Percentiles rank a stretch among this genome's conserved stretches.
Evolutionary conservation across 2,888 invertebrate genomes (phyloP).

Genomic region (Arctia plantaginis): DNA sequence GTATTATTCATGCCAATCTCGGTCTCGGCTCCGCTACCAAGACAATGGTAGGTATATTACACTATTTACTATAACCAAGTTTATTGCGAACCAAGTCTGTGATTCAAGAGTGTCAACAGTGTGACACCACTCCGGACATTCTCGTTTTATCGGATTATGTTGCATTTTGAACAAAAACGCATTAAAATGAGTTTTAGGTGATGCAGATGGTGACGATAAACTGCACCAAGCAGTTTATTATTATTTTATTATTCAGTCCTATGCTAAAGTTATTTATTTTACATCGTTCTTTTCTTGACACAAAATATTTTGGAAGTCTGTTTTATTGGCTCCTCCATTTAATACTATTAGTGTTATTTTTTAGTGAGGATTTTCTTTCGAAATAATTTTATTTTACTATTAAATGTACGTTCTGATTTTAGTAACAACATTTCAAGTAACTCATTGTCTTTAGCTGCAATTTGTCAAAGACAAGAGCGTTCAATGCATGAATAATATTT

Average conservation of each 20-base stretch:
- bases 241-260: background rate
- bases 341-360: too few species aligned
- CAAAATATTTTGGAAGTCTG: background rate
- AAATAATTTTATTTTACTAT: background rate
- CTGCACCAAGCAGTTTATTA: too few species aligned
- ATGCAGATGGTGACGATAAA: background rate
- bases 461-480: background rate
- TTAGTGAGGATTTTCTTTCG: background rate
- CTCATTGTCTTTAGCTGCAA: background rate
- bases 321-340: background rate
- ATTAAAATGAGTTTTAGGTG: background rate
- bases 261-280: too few species aligned
- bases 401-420: too few species aligned
- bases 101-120: slow-evolving; percentile 33
- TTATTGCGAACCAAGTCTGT: slow-evolving; percentile 59
- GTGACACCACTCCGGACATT: slow-evolving; percentile 32
- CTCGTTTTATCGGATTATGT: slow-evolving; percentile 38
- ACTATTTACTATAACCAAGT: slow-evolving; percentile 41
- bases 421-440: too few species aligned
- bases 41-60: slow-evolving; percentile 48
- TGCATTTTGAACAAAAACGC: slow-evolving; percentile 17
- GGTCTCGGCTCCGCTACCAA: slow-evolving; percentile 29
- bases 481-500: background rate
- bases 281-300: too few species aligned
- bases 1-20: slow-evolving; percentile 53